phyloP scores from a whole-genome alignment of 1,140 invertebrate genomes.

The Drosophila funebris region DNA sequence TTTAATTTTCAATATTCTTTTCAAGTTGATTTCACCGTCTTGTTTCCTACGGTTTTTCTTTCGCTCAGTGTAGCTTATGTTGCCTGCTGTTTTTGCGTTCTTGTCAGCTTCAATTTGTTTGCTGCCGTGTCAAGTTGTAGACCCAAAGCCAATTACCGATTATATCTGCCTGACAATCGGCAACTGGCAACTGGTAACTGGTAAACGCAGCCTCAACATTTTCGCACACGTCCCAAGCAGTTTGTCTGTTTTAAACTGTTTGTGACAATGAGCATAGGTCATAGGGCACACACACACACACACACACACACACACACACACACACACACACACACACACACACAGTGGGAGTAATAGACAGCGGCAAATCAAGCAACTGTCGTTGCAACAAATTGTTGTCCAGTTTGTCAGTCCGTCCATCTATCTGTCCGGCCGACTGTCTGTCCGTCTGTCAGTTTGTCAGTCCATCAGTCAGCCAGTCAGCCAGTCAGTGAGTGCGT shows the following conservation, averaged over 20 bases:
- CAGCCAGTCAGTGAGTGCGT: conserved; percentile 6
- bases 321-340: neutral
- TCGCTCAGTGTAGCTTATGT: conserved; percentile 13
- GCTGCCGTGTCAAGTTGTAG: conserved; percentile 19
- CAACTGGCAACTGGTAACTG: conserved; percentile 24
- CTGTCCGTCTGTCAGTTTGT: neutral
- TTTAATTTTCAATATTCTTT: neutral
- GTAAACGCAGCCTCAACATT: conserved; percentile 51
- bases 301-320: conserved; percentile 8
- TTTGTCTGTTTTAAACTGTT: conserved; percentile 39
- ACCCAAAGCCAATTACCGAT: conserved; percentile 75
- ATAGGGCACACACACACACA: conserved; percentile 20
- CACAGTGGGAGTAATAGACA: neutral
- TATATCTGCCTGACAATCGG: conserved; percentile 57
- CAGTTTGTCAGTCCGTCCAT: neutral
- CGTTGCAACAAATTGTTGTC: conserved; percentile 32
- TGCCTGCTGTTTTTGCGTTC: conserved; percentile 34
- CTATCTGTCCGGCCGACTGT: neutral
- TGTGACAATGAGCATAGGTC: conserved; percentile 38
- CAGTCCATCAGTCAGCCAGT: conserved; percentile 14
- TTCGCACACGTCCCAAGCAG: conserved; percentile 24
- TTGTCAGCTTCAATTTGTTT: conserved; percentile 8
- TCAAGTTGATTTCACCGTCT: neutral
- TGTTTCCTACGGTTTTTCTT: neutral
- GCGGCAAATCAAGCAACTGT: conserved; percentile 40